A percentile compares a stretch with the other conserved stretches of the same genome.
These are phyloP conservation scores for Setophaga coronata DNA, from an alignment of 2,113 vertebrate species.

Conservation along the genomic window DNA sequence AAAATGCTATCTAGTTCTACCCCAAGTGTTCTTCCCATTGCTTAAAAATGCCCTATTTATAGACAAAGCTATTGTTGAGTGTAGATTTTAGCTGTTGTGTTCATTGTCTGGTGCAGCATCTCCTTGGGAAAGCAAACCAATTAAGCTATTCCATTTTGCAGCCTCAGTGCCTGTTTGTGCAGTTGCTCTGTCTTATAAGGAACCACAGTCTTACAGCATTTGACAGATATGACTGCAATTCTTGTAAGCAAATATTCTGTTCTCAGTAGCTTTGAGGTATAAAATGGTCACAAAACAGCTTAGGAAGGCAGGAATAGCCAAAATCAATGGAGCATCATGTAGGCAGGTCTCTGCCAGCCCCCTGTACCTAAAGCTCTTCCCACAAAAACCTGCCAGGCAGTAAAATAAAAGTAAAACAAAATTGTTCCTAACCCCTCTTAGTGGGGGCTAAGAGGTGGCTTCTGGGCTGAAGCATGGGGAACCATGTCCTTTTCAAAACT, in stretches of 20 bases:
- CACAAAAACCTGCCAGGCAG: not conserved
- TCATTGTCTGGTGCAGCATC: not conserved
- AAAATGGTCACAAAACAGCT: not conserved
- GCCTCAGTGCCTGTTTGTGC: not conserved
- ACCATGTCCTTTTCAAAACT: not conserved
- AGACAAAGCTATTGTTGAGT: not conserved
- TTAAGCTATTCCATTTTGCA: slow-evolving; percentile 7
- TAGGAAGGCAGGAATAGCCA: not conserved
- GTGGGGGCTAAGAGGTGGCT: not conserved
- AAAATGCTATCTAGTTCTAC: not conserved
- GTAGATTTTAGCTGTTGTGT: not conserved
- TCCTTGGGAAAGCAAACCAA: slow-evolving; percentile 30
- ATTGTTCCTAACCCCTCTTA: not conserved
- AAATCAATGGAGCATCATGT: not conserved
- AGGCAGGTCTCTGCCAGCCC: not conserved
- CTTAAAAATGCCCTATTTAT: slow-evolving; percentile 12
- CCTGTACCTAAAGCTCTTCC: not conserved
- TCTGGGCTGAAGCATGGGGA: not conserved
- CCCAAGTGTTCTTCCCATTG: not conserved
- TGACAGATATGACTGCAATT: not conserved
- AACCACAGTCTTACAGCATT: not conserved
- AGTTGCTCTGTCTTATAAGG: not conserved
- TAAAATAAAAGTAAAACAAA: not conserved
- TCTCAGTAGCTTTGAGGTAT: not conserved
- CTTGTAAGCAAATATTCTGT: not conserved